Evolutionary conservation across 2,113 vertebrate genomes (phyloP), one percentile per base, ranked within the genome.

Genomic region (Podilymbus podiceps): DNA sequence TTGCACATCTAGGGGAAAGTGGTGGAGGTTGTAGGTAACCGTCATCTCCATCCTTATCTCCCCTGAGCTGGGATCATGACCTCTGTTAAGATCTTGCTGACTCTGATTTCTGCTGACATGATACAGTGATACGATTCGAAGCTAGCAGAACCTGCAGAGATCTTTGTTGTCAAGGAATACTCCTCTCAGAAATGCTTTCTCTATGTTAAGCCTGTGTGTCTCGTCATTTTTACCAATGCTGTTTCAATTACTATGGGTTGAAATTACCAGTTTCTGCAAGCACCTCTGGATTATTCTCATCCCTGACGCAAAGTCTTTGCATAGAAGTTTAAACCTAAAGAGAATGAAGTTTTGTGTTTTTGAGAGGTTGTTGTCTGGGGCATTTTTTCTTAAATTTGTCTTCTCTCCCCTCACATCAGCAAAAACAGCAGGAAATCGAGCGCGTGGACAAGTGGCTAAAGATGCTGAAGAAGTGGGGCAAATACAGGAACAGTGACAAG

Each of bases 391-490:
- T 68, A 75, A 67, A 67, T 78, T 71, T 74, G 6, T 75, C 52
- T 56, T 50, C 5, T 93, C 12, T 58, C 33, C 46, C n/a, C 30
- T 71, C 50, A 22, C 20, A 52, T 15, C 92, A 99, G 99, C 98
- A 98, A 98, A 99, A 99, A 87, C 98, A 98, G 20, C 99, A 98
- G 80, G 99, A 99, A 94, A 97, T 99, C 0, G 99, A 99, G 96
- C 98, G 99, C 3, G 98, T 98, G 91, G 98, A 98, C 93, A 99
- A 99, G 97, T 99, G 99, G 99, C 90, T 99, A 50, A 99, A 99
- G 98, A 99, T 99, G 99, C 98, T 99, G 94, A 99, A 98, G 98
- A 99, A 98, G 56, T 99, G 99, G 99, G 85, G 98, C 47, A 99
- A 99, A 95, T 99, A 99, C 97, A 98, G 96, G 75, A 98, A 97